Evolutionary conservation across 1,140 invertebrate genomes (phyloP).

Genomic region (Acromyrmex echinatior): DNA sequence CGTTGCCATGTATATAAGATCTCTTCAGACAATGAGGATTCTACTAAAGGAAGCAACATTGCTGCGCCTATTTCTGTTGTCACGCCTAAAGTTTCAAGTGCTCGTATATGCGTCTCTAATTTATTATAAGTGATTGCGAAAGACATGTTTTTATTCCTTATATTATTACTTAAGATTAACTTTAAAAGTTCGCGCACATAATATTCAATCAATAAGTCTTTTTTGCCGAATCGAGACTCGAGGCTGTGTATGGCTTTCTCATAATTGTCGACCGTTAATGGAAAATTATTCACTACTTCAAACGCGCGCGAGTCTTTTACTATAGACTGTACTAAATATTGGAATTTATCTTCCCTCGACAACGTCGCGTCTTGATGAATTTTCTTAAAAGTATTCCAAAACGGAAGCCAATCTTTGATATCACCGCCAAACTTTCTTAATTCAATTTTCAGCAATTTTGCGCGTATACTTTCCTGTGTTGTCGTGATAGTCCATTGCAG

Average conservation of each 20-base stretch:
- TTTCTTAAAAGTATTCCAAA: slow-evolving; percentile 2
- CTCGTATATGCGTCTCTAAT: slow-evolving; percentile 1
- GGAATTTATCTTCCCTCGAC: slow-evolving; percentile 14
- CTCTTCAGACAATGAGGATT: not conserved
- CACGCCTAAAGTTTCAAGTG: not conserved
- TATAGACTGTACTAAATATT: not conserved
- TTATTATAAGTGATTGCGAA: not conserved
- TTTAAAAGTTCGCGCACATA: slow-evolving; percentile 14
- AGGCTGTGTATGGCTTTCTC: not conserved
- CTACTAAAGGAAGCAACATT: not conserved
- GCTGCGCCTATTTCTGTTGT: slow-evolving; percentile 20
- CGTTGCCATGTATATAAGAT: not conserved
- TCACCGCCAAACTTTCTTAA: not conserved
- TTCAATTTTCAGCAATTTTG: slow-evolving; percentile 2
- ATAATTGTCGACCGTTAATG: not conserved
- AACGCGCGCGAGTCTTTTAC: not conserved
- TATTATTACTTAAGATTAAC: not conserved
- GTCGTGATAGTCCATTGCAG: no score
- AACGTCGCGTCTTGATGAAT: not conserved
- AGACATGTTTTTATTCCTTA: not conserved
- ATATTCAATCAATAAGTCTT: not conserved
- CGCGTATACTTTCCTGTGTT: slow-evolving; percentile 10
- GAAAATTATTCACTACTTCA: not conserved
- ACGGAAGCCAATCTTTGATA: not conserved
- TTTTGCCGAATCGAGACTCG: not conserved